Base-by-base conservation (phyloP, 2,888 invertebrate species). In the Brachylomia viminalis region DNA sequence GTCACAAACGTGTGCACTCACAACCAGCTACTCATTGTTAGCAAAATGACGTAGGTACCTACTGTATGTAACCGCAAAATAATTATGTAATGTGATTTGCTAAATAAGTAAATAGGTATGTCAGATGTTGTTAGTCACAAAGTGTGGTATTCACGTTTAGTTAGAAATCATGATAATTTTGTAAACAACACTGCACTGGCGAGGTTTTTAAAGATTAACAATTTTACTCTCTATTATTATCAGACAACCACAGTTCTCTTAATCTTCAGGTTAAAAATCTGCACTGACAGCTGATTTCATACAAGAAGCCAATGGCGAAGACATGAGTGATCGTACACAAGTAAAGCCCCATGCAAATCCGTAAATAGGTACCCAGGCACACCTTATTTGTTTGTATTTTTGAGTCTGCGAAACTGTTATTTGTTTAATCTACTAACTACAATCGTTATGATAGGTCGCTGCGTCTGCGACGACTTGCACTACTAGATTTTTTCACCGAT, bases 1-100 rank as follows among this genome's bases (percentile, higher is more conserved):
- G 84, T 77, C 69, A 84, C 64, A 67, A 85, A 84, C 87, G 73
- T 71, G 74, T 82, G 80, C 75, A 73, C 27, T 69, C 45, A 75
- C 62, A 77, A 80, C 72, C 67, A n/a, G n/a, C n/a, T 72, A 77
- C 58, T 52, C 74, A 75, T 83, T 82, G 86, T 82, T 73, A 76
- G 33, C 54, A 20, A 72, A 61, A 76, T 82, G 62, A 82, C 70
- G 38, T 64, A 52, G 5, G 30, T 77, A 59, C 23, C 17, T 33
- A 30, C 42, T 30, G 10, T 54, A 20, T 68, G 33, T 61, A 71
- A 83, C 83, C 64, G 71, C 85, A 73, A 72, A 70, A 77, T 80
- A 80, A 84, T 84, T 75, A 82, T 72, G 81, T 69, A 84, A 80
- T 72, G 33, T 69, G 33, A 58, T 38, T 38, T 6, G 38, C 2